Evolutionary conservation across 2,113 vertebrate genomes (phyloP).

Genomic region (Sinocyclocheilus maitianheensis): DNA sequence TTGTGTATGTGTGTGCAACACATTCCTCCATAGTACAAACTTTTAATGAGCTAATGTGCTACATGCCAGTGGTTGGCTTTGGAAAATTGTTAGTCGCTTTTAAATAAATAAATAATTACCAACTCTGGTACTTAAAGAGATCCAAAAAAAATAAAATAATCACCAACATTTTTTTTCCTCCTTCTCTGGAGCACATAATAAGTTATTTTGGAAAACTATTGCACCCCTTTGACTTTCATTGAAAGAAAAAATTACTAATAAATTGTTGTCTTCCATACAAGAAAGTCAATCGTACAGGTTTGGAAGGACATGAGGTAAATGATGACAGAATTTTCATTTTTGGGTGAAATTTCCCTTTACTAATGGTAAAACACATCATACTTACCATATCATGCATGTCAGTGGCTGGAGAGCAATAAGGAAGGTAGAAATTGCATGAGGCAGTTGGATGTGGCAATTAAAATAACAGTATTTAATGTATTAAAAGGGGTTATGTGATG

Average conservation of each 20-base stretch:
- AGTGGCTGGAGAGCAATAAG: neutral
- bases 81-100: neutral
- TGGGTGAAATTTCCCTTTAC: neutral
- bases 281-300: neutral
- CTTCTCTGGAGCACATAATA: neutral
- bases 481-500: neutral
- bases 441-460: neutral
- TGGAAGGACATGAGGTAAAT: neutral
- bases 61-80: neutral
- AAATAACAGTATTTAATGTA: constrained; percentile 11
- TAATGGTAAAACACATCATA: neutral
- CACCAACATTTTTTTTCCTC: neutral
- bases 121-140: neutral
- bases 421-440: too few species aligned
- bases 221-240: neutral
- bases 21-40: neutral
- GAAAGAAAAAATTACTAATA: neutral
- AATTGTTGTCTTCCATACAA: neutral
- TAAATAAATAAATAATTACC: neutral
- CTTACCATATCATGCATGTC: neutral
- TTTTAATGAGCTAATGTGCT: neutral
- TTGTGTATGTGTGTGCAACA: neutral
- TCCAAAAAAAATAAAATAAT: neutral
- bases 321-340: neutral
- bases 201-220: neutral